These are phyloP conservation scores for Lepidurus packardi DNA, from an alignment of 1,140 invertebrate genomes.

Conservation along the genomic window DNA sequence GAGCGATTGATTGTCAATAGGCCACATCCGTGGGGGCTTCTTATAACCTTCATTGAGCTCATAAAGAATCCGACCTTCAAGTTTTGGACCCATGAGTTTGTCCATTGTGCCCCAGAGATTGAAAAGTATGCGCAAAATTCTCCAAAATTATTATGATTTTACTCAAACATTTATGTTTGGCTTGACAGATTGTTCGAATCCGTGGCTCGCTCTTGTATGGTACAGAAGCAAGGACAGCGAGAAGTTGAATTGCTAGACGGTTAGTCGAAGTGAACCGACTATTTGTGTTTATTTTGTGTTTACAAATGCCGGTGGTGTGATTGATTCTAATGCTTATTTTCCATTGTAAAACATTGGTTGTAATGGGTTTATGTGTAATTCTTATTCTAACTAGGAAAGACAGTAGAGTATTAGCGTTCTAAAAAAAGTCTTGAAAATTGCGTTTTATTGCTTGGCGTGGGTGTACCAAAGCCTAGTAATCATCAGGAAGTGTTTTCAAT, in stretches of 20 bases:
- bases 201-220: slow-evolving; percentile 87
- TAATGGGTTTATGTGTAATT: slow-evolving; percentile 19
- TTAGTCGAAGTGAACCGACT: background rate
- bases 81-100: slow-evolving; percentile 99
- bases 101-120: slow-evolving; percentile 97
- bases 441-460: background rate
- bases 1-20: slow-evolving; percentile 96
- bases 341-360: slow-evolving; percentile 18
- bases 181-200: slow-evolving; percentile 78
- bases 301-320: slow-evolving; percentile 9
- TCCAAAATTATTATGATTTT: slow-evolving; percentile 43
- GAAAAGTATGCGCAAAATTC: slow-evolving; percentile 64
- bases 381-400: slow-evolving; percentile 6
- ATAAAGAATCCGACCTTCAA: slow-evolving; percentile 99
- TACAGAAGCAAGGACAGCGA: slow-evolving; percentile 61
- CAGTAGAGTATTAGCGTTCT: slow-evolving; percentile 8
- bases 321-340: background rate
- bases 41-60: slow-evolving; percentile 98
- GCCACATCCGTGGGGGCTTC: slow-evolving; percentile 97
- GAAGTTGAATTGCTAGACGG: slow-evolving; percentile 32
- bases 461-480: background rate
- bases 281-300: background rate
- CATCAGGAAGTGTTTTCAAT: background rate
- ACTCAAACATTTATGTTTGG: slow-evolving; percentile 36
- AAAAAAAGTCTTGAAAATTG: background rate